Base-by-base conservation (phyloP, 2,888 invertebrate genomes). In the Litoditis marina region DNA sequence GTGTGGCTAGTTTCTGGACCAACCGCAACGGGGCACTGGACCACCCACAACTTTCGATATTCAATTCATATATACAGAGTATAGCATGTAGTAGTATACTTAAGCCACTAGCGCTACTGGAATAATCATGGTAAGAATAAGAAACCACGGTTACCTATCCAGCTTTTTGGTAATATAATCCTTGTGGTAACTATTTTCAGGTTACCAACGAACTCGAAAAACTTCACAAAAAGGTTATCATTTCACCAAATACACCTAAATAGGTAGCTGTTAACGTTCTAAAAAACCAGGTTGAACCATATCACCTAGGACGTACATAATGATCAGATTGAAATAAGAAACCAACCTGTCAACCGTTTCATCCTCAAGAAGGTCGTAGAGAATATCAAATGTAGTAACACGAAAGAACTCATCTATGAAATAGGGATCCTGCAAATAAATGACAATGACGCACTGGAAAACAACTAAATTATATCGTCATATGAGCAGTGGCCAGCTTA, bases 41-140 rank as follows among this genome's bases (percentile, higher is more conserved):
- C 68, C 73, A 73, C 3, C 59, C 56, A 32, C 67, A 54, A 34
- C 55, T 61, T 19, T 63, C 63, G 13, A 71, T 62, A n/a, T 56
- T 63, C 0, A 58, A 34, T 27, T 71, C 71, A 3, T 69, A 50
- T 47, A 69, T 69, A 32, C 59, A 61, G 11, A 60, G 61, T 7
- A 71, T 46, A 19, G 65, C 60, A 31, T 59, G 52, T 7, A 71
- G 55, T 27, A 68, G 61, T 1, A 65, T 62, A n/a, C 56, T 59
- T 13, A 71, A 57, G 8, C 56, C 51, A 6, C 60, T 60, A 11
- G 67, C 51, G 31, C 63, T 67, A 56, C 65, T 65, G 47, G 46
- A 56, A 44, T 2, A 4, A n/a, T n/a, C n/a, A n/a, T n/a, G n/a
- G n/a, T n/a, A n/a, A 30, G n/a, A 36, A 42, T 6, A 19, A 13